These are phyloP conservation scores for Macropis europaea DNA, from an alignment of 2,888 invertebrate genomes.

Conservation along the genomic window DNA sequence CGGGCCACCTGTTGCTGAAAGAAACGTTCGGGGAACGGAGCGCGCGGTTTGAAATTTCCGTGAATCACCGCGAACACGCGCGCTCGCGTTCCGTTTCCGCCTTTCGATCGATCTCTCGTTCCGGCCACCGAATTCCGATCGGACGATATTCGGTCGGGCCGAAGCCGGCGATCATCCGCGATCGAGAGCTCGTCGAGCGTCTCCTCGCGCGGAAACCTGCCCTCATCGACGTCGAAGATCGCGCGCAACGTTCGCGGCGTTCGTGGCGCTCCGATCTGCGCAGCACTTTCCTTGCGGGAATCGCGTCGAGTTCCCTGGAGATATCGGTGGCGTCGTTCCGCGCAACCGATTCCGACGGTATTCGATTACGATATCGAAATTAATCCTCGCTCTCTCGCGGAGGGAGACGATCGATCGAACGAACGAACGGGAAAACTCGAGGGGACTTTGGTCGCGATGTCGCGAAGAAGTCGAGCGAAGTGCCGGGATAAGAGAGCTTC, in stretches of 20 bases:
- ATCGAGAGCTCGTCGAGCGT: no score
- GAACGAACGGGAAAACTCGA: not conserved
- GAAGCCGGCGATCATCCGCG: no score
- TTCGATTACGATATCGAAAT: constrained; percentile 45
- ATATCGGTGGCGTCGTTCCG: constrained; percentile 9
- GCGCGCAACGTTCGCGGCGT: no score
- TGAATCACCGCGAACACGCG: no score
- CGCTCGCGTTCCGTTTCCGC: not conserved
- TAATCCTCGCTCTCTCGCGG: constrained; percentile 31
- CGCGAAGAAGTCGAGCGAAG: not conserved
- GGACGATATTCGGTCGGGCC: no score
- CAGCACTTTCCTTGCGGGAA: not conserved
- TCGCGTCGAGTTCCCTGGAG: constrained; percentile 16
- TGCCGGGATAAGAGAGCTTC: not conserved
- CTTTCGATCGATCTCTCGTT: not conserved
- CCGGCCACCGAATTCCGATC: no score
- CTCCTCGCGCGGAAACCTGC: no score
- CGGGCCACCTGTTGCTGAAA: constrained; percentile 56
- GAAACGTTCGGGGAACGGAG: constrained; percentile 25
- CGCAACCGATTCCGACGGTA: constrained; percentile 15
- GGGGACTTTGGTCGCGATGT: not conserved
- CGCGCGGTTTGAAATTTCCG: constrained; percentile 3
- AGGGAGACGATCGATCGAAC: not conserved
- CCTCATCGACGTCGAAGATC: no score
- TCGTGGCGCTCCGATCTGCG: no score